Base-by-base conservation (phyloP, 2,888 invertebrate species). In the Ophraella communa region DNA sequence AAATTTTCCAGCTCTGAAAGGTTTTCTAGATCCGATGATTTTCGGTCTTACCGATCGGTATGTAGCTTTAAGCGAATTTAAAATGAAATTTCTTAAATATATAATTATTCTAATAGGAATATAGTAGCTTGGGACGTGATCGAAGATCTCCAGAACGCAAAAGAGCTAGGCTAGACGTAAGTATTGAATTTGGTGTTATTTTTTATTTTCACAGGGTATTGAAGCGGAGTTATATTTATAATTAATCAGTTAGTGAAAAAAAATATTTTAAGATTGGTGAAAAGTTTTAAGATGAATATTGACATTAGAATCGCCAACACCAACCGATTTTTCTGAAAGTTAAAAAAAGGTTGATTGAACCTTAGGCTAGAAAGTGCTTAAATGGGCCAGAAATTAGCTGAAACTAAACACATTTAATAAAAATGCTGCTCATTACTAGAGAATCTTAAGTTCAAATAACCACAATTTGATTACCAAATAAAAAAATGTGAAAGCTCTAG, bases 111-210 rank as follows among this genome's bases (percentile, higher is more conserved):
- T 49, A 55, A 55, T 20, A 23, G 47, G 35, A 49, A 51, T 35
- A 51, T 3, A 71, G 74, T 55, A 83, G 84, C 73, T 83, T 82
- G 71, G 83, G 85, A 56, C 84, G 87, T 67, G 87, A 87, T 63
- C 85, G 86, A 66, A 85, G 87, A 69, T 88, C 89, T 58, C 88
- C 89, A 51, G 88, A 88, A 52, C 83, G 88, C 62, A 89, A 88
- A 79, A 83, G 88, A 78, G 84, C 87, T 81, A 86, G 88, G 76
- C 83, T 86, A 73, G 88, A 88, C 85, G 88, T 88, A 81, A 74
- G 79, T 77, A 60, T 44, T 67, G 62, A 54, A 42, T 56, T 70
- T 35, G 14, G 8, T 14, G n/a, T 21, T 1, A 47, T 55, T 62
- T 54, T 57, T 47, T 20, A 21, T 52, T 56, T 62, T 66, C 44